These are phyloP conservation scores for Mionectes macconnelli DNA, from an alignment of 2,113 vertebrate species.

Conservation along the genomic window DNA sequence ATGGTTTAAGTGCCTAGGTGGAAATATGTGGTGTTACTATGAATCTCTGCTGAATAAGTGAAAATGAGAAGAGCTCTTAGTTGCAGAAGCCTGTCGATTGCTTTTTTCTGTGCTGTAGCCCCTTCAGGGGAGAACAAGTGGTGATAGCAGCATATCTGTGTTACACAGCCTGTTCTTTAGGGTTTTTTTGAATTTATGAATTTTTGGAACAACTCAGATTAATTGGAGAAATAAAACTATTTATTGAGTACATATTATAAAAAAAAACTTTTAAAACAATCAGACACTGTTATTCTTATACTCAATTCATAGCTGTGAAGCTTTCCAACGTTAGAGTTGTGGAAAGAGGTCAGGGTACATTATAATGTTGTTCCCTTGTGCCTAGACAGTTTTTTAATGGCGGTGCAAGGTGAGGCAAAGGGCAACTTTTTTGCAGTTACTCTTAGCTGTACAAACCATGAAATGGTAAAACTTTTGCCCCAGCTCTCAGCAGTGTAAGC, in stretches of 20 bases:
- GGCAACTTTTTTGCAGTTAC: neutral
- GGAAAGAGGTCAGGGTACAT: neutral
- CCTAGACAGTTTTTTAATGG: neutral
- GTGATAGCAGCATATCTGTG: neutral
- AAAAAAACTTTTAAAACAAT: neutral
- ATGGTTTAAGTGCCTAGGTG: neutral
- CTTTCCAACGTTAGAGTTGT: neutral
- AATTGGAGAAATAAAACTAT: neutral
- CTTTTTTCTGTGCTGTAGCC: neutral
- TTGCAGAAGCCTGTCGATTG: neutral
- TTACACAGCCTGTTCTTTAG: neutral
- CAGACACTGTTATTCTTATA: neutral
- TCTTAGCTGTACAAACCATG: neutral
- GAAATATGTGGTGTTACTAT: neutral
- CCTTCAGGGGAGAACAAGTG: neutral
- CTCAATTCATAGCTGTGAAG: neutral
- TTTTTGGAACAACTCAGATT: neutral
- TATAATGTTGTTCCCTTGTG: neutral
- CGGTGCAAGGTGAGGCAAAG: neutral
- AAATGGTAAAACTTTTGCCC: neutral
- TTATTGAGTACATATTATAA: neutral
- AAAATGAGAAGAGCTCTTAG: neutral
- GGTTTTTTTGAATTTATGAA: neutral
- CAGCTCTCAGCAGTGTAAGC: neutral
- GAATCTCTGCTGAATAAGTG: neutral